Conservation (phyloP, 2,113 vertebrate genomes). For the Ammodytes dubius region DNA sequence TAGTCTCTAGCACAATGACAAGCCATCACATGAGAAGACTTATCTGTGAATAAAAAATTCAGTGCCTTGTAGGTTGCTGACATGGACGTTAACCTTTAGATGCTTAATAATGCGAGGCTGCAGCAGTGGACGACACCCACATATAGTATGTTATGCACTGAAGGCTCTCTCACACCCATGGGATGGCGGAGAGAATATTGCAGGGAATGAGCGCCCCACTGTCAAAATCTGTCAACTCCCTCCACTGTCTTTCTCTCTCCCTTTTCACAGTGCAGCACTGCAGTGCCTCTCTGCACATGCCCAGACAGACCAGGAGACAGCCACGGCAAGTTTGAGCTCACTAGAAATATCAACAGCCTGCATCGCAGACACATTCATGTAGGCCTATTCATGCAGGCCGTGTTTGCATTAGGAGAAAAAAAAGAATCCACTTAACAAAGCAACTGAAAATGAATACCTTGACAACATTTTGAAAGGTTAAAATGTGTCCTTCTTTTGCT, state of each 20-base stretch:
- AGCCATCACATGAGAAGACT: background rate
- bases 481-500: background rate
- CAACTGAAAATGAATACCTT: background rate
- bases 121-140: slow-evolving; percentile 1
- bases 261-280: slow-evolving; percentile 69
- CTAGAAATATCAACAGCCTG: slow-evolving; percentile 63
- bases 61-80: slow-evolving; percentile 28
- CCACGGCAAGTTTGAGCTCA: slow-evolving; percentile 72
- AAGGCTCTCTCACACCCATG: slow-evolving; percentile 38
- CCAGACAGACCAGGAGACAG: slow-evolving; percentile 70
- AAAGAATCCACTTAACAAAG: background rate
- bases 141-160: slow-evolving; percentile 38
- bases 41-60: slow-evolving; percentile 8
- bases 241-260: slow-evolving; percentile 49
- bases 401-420: background rate
- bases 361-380: slow-evolving; percentile 42
- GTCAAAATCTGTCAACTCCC: too few species aligned
- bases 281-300: slow-evolving; percentile 81
- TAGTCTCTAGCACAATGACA: background rate
- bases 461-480: background rate
- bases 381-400: background rate
- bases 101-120: background rate
- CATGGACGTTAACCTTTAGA: slow-evolving; percentile 49
- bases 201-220: slow-evolving; percentile 51
- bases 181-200: slow-evolving; percentile 35